Evolutionary conservation across 2,113 vertebrate genomes (phyloP), one percentile per base, ranked within the genome.

Genomic region (Atherinomorus stipes): DNA sequence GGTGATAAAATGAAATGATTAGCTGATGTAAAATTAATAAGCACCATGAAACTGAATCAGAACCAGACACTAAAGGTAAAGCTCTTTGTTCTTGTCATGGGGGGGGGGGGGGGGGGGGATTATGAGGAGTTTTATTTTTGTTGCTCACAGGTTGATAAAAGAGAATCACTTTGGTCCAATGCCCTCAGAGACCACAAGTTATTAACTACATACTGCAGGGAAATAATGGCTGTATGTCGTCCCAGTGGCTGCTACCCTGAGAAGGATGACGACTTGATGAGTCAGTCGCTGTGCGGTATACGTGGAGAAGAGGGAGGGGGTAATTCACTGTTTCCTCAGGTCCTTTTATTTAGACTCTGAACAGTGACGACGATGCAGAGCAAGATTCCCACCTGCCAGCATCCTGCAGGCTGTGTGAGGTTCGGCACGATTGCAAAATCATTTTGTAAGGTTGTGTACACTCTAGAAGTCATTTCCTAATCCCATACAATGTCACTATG

Each of bases 171-270:
- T 50, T 18, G 37, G 1, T 50, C 58, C 26, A 25, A 11, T 26
- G 13, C 22, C 42, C 26, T 62, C 61, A 13, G 22, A 40, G 38
- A 15, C 45, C 52, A 74, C 56, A 69, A 74, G 34, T 50, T 73
- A 79, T 85, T 79, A 69, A 71, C 59, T 13, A 58, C 62, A 70
- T 59, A 11, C 76, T 40, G 70, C 18, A 22, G 64, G 77, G 66
- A 71, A 65, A 75, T 44, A 51, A 72, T 18, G 23, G 28, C 26
- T 11, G 31, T 10, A 19, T 52, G 64, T 83, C 37, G 54, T 71
- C 45, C 12, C 59, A 38, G 42, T 18, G 37, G 50, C 47, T 23
- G 49, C 11, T 12, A n/a, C 11, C 31, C 31, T 60, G 54, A 62
- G 56, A 71, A 58, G 2, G 40, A 34, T 31, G 47, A 63, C 3